phyloP scores from a whole-genome alignment of 2,888 invertebrate genomes.

The Allygus modestus region DNA sequence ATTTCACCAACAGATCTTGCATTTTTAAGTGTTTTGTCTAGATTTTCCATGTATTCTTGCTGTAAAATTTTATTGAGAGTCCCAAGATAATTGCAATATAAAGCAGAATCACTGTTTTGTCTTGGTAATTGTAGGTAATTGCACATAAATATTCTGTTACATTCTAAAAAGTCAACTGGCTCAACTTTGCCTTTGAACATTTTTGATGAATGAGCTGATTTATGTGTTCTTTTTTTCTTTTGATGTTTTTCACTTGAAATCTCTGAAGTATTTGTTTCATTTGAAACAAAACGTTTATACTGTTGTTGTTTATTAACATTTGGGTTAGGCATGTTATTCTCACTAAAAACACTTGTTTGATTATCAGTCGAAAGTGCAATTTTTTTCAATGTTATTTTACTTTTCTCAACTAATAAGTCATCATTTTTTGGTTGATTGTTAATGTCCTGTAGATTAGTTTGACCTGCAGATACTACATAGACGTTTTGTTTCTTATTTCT shows the following conservation, averaged over 20 bases:
- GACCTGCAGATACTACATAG: not conserved
- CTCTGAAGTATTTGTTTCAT: not conserved
- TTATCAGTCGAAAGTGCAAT: not conserved
- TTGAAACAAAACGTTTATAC: not conserved
- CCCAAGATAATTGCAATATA: not conserved
- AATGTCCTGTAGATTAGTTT: not conserved
- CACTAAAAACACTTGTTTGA: not conserved
- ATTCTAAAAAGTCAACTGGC: constrained; percentile 25
- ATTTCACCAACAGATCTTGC: not conserved
- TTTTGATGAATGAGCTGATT: not conserved
- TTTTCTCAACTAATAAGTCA: not conserved
- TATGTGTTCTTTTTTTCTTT: not conserved
- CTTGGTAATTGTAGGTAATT: constrained; percentile 24
- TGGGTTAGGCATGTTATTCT: not conserved
- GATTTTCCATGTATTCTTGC: not conserved
- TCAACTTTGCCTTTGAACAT: constrained; percentile 22
- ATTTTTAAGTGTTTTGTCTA: not conserved
- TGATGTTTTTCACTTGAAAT: not conserved
- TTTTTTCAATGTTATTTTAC: not conserved
- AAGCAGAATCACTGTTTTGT: constrained; percentile 24
- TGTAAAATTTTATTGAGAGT: not conserved
- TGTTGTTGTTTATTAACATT: not conserved
- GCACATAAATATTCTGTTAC: constrained; percentile 45
- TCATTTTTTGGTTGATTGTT: not conserved
- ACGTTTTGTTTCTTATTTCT: not conserved